Base-by-base conservation (phyloP, 2,797 vertebrate species). In the Manis pentadactyla region DNA sequence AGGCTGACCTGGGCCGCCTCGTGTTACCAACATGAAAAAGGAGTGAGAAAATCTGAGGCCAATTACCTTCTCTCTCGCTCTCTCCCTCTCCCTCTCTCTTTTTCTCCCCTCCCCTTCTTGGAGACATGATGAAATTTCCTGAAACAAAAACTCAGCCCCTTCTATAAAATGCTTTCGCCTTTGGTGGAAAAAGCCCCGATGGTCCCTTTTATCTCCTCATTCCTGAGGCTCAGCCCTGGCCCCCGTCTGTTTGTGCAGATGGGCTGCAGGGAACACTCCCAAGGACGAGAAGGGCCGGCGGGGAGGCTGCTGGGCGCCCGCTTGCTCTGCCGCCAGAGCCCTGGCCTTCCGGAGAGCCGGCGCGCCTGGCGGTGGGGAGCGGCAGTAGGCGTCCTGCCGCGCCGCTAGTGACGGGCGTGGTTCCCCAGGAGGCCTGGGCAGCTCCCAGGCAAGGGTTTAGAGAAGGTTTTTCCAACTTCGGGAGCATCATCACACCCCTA, bases 91-190 rank as follows among this genome's bases (percentile, higher is more conserved):
- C 17, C 27, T 11, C 37, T 10, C 92, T 25, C 31, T 3, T 57
- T 61, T 74, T 37, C 7, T 25, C 69, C 63, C 77, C 92, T 92
- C 96, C 97, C 96, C 97, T 98, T 98, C 98, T 96, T 97, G 98
- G 98, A 99, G 98, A 99, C 98, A 98, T 98, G 98, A 99, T 99
- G 98, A 99, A 98, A 99, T 99, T 99, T 99, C 98, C 98, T 98
- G 98, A 99, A 99, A 98, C 98, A 98, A 98, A 98, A 98, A 98
- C 97, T 98, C 97, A 98, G 98, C 97, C 98, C 98, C 97, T 98
- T 98, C 98, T 98, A 98, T 98, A 98, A 99, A 98, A 98, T 95
- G 98, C 97, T 98, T 98, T 98, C 95, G 97, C 98, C 98, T 98
- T 98, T 96, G 98, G 97, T 99, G 98, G 98, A 98, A 98, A 99